phyloP scores from a whole-genome alignment of 30 jellyfish, hydroid and myxozoan genomes.

The Hydra vulgaris region DNA sequence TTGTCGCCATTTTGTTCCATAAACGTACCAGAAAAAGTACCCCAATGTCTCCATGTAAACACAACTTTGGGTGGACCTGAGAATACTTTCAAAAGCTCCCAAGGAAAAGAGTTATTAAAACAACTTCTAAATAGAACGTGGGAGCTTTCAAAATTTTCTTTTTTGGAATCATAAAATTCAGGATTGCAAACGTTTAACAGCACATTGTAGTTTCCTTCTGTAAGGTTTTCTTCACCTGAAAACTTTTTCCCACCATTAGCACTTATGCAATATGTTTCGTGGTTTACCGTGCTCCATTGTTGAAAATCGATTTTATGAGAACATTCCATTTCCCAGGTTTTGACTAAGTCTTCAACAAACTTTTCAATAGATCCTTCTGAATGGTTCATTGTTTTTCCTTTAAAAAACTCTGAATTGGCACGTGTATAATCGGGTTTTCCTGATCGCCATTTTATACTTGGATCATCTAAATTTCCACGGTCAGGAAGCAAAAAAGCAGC shows the following conservation, averaged over 20 bases:
- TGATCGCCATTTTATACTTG: constrained; percentile 28
- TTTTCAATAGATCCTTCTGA: constrained; percentile 32
- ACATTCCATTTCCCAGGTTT: constrained; percentile 51
- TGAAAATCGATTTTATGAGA: constrained; percentile 27
- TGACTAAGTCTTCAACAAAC: constrained; percentile 38
- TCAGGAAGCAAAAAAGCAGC: too few species aligned
- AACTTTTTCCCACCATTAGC: constrained; percentile 27
- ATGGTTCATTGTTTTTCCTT: constrained; percentile 41
- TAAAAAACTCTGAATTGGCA: constrained; percentile 30
- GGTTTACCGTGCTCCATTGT: constrained; percentile 50
- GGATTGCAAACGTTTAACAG: constrained; percentile 26
- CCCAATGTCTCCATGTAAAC: constrained; percentile 55
- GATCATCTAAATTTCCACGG: constrained; percentile 34
- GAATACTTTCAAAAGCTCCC: constrained; percentile 40
- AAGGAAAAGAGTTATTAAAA: constrained; percentile 40
- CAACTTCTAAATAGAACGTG: constrained; percentile 26
- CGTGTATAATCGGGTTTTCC: constrained; percentile 42
- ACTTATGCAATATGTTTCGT: constrained; percentile 5
- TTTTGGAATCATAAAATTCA: constrained; percentile 20
- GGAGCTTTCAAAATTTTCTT: constrained; percentile 29
- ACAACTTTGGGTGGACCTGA: constrained; percentile 50
- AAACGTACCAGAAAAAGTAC: constrained; percentile 36
- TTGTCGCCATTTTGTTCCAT: constrained; percentile 22
- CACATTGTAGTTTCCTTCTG: constrained; percentile 43
- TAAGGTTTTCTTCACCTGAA: constrained; percentile 9